Percentiles rank a stretch among this genome's conserved stretches.
phyloP scores from a whole-genome alignment of 2,113 vertebrate genomes.

The Oreochromis spilurus region DNA sequence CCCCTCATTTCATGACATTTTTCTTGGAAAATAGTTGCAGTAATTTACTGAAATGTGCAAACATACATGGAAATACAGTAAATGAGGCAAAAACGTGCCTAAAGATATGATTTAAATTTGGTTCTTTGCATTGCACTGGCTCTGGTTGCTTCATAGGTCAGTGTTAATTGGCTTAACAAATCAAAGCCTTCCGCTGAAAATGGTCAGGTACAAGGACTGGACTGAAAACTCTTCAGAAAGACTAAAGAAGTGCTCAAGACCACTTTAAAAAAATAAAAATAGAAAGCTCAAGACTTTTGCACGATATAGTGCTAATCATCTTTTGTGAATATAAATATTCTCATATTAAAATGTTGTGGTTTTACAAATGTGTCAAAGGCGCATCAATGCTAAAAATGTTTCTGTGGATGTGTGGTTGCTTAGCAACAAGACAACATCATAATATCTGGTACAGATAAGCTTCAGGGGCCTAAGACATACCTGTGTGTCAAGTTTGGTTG shows the following conservation, averaged over 20 bases:
- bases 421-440: neutral
- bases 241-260: neutral
- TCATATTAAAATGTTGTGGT: neutral
- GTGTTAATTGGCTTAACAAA: neutral
- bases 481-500: neutral
- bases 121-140: neutral
- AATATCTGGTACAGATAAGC: neutral
- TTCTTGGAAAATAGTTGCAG: neutral
- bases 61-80: neutral
- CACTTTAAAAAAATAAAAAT: neutral
- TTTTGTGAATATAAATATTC: neutral
- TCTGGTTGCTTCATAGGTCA: neutral
- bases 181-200: neutral
- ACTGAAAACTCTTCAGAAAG: neutral
- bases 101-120: neutral
- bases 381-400: neutral
- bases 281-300: neutral
- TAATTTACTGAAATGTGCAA: neutral
- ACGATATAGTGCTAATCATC: neutral
- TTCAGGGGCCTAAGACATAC: neutral
- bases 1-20: neutral
- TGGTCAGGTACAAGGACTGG: neutral
- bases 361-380: rapidly evolving
- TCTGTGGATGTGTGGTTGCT: neutral
- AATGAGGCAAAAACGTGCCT: neutral